phyloP scores from a whole-genome alignment of 2,797 vertebrate species.

The Labeo calbasu region DNA sequence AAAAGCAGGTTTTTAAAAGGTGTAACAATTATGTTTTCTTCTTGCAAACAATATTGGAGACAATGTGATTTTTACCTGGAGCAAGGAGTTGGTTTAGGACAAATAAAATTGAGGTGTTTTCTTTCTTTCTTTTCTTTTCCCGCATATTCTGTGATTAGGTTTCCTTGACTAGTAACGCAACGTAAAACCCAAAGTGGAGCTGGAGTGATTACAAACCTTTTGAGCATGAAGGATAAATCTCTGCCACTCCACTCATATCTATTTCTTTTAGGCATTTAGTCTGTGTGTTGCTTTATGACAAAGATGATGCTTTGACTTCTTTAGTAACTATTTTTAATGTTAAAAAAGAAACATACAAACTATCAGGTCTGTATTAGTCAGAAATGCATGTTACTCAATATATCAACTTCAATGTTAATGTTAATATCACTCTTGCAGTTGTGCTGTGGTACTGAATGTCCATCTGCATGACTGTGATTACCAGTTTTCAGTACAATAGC shows the following conservation, averaged over 20 bases:
- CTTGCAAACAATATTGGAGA: not conserved
- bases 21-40: not conserved
- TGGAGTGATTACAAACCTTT: not conserved
- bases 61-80: not conserved
- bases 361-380: not conserved
- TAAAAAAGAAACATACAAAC: not conserved
- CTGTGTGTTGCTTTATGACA: not conserved
- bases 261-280: not conserved
- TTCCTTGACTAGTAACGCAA: not conserved
- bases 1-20: not conserved
- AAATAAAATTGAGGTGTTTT: not conserved
- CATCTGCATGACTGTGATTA: not conserved
- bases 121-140: not conserved
- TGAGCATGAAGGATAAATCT: not conserved
- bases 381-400: not conserved
- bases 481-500: not conserved
- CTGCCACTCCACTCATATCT: not conserved
- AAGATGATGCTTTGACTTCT: not conserved
- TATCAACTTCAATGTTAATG: not conserved
- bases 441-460: not conserved
- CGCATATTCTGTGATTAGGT: not conserved
- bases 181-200: not conserved
- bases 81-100: not conserved
- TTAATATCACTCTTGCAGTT: not conserved
- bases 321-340: not conserved